Evolutionary conservation across 2,797 vertebrate species (phyloP).

Genomic region (Spondyliosoma cantharus): DNA sequence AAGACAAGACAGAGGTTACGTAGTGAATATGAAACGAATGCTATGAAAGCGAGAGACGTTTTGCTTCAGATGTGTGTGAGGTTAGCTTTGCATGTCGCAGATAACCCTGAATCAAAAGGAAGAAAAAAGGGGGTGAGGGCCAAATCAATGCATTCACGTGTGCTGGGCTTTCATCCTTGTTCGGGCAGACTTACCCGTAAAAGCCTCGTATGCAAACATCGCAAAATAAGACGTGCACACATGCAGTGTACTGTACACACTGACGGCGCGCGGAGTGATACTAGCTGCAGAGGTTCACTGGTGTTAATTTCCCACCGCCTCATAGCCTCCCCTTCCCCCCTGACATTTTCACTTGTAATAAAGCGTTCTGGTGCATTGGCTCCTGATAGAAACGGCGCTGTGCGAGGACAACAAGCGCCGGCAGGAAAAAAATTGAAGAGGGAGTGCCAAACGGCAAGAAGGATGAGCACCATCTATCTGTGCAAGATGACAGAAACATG

Average conservation of each 20-base stretch:
- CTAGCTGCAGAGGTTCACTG: constrained; percentile 11
- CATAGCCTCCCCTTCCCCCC: constrained; percentile 28
- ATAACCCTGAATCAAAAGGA: constrained; percentile 33
- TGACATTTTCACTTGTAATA: constrained; percentile 60
- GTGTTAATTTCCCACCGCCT: constrained; percentile 43
- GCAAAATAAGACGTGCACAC: background rate
- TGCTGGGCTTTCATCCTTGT: constrained; percentile 14
- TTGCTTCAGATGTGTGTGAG: constrained; percentile 12
- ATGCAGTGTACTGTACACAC: background rate
- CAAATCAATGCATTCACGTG: constrained; percentile 1
- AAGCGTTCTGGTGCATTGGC: constrained; percentile 50
- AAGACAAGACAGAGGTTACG: background rate
- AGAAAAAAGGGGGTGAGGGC: background rate
- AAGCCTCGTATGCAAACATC: background rate
- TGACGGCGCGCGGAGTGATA: constrained; percentile 1
- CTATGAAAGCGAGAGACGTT: background rate
- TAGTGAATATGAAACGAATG: constrained; percentile 2
- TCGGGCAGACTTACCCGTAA: constrained; percentile 12
- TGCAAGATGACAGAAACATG: constrained; percentile 8
- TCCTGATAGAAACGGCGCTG: constrained; percentile 43
- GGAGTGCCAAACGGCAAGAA: background rate
- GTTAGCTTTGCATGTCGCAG: constrained; percentile 42
- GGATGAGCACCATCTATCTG: constrained; percentile 12
- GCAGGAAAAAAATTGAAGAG: background rate
- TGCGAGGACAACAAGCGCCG: constrained; percentile 6